Percentiles rank a stretch among this genome's conserved stretches.
These are phyloP conservation scores for Aspidiotus destructor DNA, from an alignment of 2,888 invertebrate genomes.

Conservation along the genomic window DNA sequence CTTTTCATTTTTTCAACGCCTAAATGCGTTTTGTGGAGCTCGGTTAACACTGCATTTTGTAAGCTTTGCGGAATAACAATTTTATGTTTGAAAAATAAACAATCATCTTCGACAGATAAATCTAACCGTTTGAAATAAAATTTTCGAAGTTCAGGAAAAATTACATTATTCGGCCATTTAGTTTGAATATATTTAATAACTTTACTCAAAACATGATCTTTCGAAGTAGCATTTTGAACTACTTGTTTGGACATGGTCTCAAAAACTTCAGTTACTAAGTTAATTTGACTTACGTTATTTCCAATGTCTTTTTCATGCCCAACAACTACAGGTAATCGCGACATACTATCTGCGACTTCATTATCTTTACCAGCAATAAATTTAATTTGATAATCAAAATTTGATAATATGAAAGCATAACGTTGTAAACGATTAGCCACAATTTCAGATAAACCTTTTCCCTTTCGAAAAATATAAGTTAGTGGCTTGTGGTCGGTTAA, in stretches of 20 bases:
- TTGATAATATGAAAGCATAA: background rate
- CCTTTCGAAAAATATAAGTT: constrained; percentile 39
- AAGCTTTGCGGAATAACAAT: too few relatives aligned
- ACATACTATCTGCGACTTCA: background rate
- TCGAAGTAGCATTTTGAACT: background rate
- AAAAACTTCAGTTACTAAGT: background rate
- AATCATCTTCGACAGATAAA: background rate
- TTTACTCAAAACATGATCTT: background rate
- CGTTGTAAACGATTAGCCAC: background rate
- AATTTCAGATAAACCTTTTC: constrained; percentile 16
- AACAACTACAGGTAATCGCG: background rate
- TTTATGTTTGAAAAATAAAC: background rate
- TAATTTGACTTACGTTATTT: background rate
- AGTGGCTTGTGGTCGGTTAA: constrained; percentile 43
- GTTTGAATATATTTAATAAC: background rate
- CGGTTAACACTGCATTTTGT: too few relatives aligned
- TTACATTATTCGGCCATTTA: background rate
- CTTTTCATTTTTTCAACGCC: too few relatives aligned
- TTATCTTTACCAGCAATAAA: background rate
- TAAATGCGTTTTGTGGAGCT: too few relatives aligned
- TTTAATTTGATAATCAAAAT: background rate
- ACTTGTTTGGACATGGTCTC: background rate
- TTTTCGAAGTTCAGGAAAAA: background rate
- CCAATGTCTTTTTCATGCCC: background rate
- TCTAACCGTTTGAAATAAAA: background rate